Conservation (phyloP, 2,113 vertebrate genomes). For the Acinonyx jubatus region DNA sequence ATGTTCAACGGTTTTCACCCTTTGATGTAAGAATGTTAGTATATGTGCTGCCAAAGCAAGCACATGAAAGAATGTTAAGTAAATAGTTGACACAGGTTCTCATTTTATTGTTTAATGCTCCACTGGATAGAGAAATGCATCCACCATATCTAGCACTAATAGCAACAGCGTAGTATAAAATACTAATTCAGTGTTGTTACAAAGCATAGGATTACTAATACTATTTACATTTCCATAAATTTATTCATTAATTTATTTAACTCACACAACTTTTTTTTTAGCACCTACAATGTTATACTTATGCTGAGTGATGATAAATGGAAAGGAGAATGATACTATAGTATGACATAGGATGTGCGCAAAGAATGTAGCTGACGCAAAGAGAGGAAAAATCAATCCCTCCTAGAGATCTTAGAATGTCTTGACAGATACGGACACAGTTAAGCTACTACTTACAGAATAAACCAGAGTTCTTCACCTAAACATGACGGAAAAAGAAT, state of each 20-base stretch:
- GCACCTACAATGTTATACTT: neutral
- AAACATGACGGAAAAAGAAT: neutral
- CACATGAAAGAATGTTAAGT: neutral
- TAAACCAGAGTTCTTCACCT: neutral
- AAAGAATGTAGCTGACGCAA: neutral
- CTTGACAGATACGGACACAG: neutral
- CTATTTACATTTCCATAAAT: neutral
- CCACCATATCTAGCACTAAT: neutral
- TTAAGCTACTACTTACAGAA: neutral
- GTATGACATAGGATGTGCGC: neutral
- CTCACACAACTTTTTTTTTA: neutral
- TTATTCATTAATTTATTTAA: neutral
- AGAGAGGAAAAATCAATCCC: neutral
- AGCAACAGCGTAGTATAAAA: neutral
- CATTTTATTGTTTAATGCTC: neutral
- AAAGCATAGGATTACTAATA: neutral
- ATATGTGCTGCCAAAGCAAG: no score
- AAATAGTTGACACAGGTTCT: neutral
- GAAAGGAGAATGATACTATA: neutral
- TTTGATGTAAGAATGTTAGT: neutral
- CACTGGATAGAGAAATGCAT: neutral
- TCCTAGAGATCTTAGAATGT: neutral
- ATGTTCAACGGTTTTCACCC: slow-evolving; percentile 2
- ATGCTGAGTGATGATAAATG: neutral
- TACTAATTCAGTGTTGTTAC: neutral